Evolutionary conservation across 2,797 vertebrate genomes (phyloP).

Genomic region (Botia kubotai): DNA sequence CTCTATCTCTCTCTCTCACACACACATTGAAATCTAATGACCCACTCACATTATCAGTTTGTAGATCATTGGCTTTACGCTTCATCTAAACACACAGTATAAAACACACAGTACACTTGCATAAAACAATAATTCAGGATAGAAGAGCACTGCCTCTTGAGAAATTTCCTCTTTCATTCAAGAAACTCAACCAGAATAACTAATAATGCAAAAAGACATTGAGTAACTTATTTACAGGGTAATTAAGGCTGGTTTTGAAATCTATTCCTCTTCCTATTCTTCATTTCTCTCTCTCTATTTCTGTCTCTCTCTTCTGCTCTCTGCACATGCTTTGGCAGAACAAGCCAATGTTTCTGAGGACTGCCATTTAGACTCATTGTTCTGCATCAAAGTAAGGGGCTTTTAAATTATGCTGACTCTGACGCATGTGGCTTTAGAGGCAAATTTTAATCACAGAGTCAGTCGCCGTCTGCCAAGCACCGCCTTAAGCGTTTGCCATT

Average conservation of each 20-base stretch:
- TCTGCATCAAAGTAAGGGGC: constrained; percentile 59
- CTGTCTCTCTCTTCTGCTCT: constrained; percentile 19
- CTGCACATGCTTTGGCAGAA: constrained; percentile 45
- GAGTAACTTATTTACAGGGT: constrained; percentile 54
- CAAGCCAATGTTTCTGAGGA: constrained; percentile 53
- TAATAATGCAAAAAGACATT: constrained; percentile 41
- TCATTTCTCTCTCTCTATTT: constrained; percentile 14
- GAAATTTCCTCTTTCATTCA: constrained; percentile 21
- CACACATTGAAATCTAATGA: not conserved
- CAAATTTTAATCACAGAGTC: constrained; percentile 60
- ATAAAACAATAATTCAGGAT: constrained; percentile 20
- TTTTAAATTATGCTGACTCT: constrained; percentile 64
- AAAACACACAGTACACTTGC: constrained; percentile 4
- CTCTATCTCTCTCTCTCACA: not conserved
- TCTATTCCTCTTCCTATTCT: constrained; percentile 49
- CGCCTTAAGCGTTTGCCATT: constrained; percentile 52
- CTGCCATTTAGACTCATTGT: constrained; percentile 59
- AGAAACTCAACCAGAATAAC: constrained; percentile 23
- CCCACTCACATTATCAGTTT: constrained; percentile 5
- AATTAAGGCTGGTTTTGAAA: constrained; percentile 55
- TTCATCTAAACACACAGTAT: not conserved
- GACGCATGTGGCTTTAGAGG: constrained; percentile 56
- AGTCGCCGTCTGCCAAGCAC: constrained; percentile 56
- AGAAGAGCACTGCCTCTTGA: constrained; percentile 17
- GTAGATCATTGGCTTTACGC: constrained; percentile 27